Conservation (phyloP, 2,113 vertebrate genomes). For the Trichomycterus rosablanca region DNA sequence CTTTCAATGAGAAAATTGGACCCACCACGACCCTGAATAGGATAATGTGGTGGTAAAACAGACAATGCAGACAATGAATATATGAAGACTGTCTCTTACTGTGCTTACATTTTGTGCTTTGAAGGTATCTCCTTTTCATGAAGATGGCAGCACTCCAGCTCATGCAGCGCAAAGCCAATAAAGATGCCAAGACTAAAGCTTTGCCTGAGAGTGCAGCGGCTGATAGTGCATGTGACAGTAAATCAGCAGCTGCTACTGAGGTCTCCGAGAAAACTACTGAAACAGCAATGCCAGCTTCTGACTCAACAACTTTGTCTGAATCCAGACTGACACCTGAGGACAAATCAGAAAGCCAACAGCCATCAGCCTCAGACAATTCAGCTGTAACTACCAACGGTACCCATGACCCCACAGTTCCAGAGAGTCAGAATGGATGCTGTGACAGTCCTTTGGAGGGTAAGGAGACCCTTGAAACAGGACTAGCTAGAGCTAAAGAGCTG, state of each 20-base stretch:
- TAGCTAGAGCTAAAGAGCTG: slow-evolving; percentile 92
- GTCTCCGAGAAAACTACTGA: neutral
- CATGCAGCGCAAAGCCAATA: slow-evolving; percentile 94
- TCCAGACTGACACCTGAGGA: slow-evolving; percentile 49
- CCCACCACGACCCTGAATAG: no score
- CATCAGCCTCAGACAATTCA: slow-evolving; percentile 34
- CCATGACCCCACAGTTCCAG: slow-evolving; percentile 42
- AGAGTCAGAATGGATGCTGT: slow-evolving; percentile 59
- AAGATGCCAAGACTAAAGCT: slow-evolving; percentile 62
- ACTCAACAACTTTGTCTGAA: slow-evolving; percentile 14
- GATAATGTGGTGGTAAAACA: no score
- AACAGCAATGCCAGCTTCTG: neutral
- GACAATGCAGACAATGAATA: no score
- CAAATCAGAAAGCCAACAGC: slow-evolving; percentile 28
- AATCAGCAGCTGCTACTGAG: neutral
- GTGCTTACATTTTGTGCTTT: slow-evolving; percentile 10
- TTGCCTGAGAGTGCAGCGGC: slow-evolving; percentile 56
- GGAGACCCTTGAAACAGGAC: slow-evolving; percentile 74
- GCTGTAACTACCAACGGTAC: slow-evolving; percentile 58
- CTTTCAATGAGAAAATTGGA: no score
- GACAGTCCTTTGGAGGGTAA: slow-evolving; percentile 75
- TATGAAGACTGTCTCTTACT: no score
- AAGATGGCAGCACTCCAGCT: slow-evolving; percentile 95
- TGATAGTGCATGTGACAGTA: slow-evolving; percentile 11
- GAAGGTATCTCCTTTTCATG: slow-evolving; percentile 97